Conservation (phyloP, 2,113 vertebrate genomes). For the Himantopus leucocephalus region DNA sequence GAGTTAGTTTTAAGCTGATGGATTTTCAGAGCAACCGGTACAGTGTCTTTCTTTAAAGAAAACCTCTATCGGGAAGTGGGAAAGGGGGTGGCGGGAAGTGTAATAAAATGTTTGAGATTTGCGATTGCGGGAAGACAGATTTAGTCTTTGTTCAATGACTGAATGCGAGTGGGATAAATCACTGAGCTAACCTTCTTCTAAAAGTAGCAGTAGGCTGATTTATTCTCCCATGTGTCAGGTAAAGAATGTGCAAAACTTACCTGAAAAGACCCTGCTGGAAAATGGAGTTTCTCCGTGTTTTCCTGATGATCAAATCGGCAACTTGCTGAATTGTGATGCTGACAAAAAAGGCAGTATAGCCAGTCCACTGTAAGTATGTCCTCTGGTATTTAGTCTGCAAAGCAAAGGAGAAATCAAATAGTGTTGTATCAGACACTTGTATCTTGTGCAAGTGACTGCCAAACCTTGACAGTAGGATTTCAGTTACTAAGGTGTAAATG, state of each 20-base stretch:
- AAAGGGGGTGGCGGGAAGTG: background rate
- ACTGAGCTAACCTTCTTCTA: background rate
- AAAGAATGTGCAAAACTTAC: background rate
- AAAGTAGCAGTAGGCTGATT: background rate
- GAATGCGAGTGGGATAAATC: background rate
- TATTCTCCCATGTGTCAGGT: rapidly evolving
- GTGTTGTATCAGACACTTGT: rapidly evolving
- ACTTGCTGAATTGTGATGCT: slow-evolving; percentile 81
- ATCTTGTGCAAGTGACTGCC: background rate
- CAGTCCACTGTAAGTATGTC: slow-evolving; percentile 71
- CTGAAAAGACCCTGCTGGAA: slow-evolving; percentile 81
- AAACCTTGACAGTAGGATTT: background rate
- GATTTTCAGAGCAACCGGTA: background rate
- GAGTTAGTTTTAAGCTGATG: background rate
- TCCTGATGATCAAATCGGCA: slow-evolving; percentile 82
- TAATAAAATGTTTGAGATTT: background rate
- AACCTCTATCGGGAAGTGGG: background rate
- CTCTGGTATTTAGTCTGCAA: slow-evolving; percentile 76
- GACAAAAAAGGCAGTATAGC: slow-evolving; percentile 81
- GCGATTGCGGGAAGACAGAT: background rate
- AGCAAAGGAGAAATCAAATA: background rate
- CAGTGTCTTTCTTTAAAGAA: background rate
- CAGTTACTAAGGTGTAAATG: background rate
- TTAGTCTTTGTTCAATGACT: background rate
- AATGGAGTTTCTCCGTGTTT: slow-evolving; percentile 80